Percentiles rank a stretch among this genome's conserved stretches.
Conservation (phyloP, 1,140 invertebrate genomes). For the Bactericera cockerelli region DNA sequence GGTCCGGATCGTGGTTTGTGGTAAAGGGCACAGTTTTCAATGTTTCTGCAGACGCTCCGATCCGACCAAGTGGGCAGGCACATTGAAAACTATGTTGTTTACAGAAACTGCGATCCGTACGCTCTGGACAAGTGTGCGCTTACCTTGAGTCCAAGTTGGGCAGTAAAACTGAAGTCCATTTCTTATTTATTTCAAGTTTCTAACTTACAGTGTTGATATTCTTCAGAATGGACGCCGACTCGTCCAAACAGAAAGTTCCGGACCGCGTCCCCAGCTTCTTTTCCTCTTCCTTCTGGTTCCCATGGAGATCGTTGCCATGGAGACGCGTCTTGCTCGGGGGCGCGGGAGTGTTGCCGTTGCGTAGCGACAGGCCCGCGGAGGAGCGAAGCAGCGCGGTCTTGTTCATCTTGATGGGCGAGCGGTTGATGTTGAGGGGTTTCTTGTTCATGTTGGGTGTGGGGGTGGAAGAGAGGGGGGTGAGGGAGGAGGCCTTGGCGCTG, state of each 20-base stretch:
- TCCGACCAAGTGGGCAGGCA: no score
- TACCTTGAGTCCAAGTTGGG: no score
- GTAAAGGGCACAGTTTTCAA: no score
- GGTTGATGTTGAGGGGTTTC: not conserved
- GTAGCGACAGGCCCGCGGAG: not conserved
- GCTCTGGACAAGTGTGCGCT: no score
- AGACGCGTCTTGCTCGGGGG: not conserved
- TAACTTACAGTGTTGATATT: conserved; percentile 5
- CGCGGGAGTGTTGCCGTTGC: not conserved
- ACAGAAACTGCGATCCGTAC: no score
- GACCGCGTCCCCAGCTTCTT: not conserved
- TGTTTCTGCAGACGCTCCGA: no score
- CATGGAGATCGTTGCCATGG: not conserved
- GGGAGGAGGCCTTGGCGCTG: not conserved
- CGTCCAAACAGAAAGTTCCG: not conserved
- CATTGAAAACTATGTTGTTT: no score
- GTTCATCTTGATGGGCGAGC: not conserved
- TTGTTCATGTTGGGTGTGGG: not conserved
- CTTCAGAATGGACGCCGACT: not conserved
- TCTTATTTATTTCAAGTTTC: no score
- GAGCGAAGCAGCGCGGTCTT: not conserved
- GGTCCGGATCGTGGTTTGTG: no score
- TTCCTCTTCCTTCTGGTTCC: not conserved
- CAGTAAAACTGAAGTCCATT: no score
- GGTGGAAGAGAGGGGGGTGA: no score